Evolutionary conservation across 2,888 invertebrate species (phyloP), one percentile per base, ranked within the genome.

Genomic region (Empis livida): DNA sequence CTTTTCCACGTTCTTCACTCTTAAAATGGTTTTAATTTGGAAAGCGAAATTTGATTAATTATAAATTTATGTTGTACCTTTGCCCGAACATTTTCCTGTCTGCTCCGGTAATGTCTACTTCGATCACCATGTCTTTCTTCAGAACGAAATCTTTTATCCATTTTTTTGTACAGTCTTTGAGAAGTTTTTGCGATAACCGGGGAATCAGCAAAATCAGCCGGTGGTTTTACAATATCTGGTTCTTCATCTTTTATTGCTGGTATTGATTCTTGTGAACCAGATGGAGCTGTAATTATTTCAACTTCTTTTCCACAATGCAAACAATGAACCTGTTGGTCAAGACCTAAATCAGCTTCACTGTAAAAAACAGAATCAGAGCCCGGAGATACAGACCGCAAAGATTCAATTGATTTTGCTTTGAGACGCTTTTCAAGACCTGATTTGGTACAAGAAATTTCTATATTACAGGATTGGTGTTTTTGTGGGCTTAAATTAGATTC

Each of bases 351-450:
- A 11, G 77, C 79, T 65, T 88, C 88, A 61, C 87, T 87, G 70
- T 88, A 89, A 70, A 91, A 91, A 23, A 91, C 90, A 48, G 87
- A 89, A 67, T 91, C 90, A 54, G 89, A 90, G 20, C 91, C 90
- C 5, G 90, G 90, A 59, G 89, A 89, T 38, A 86, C 88, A n/a
- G 89, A 89, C 43, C 90, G 77, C 46, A 91, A 70, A 1, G 89
- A 89, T 69, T 91, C 91, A 42, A 87, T 86, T 56, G 89, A 89
- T 50, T 88, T 75, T 10, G 89, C 87, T 70, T 89, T 89, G 45
- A 86, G 65, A 54, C 78, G 73, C 54, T 74, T 73, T 48, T 73
- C 67, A 1, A 79, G 47, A 52, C 49, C 46, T n/a, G 35, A 55
- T 56, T 23, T 57, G 55, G 10, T 56, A 13, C 49, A 45, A 9